Percentiles rank a stretch among this genome's conserved stretches.
phyloP scores from a whole-genome alignment of 1,140 invertebrate genomes.

The Globodera rostochiensis region DNA sequence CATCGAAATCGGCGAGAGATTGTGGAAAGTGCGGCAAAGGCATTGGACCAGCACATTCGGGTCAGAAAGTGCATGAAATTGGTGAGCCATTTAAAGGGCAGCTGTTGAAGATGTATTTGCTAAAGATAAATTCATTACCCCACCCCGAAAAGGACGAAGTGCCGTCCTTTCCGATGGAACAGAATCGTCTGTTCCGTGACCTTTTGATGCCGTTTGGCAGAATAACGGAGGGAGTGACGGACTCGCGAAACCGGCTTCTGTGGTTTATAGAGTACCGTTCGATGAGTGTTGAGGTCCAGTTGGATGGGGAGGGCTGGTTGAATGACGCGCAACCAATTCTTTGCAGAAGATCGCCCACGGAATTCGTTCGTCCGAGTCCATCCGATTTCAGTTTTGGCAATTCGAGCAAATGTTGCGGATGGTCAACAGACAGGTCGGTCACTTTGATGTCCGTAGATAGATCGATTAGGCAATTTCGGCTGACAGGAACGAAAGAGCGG shows the following conservation, averaged over 20 bases:
- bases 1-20: slow-evolving; percentile 55
- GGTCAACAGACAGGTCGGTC: slow-evolving; percentile 59
- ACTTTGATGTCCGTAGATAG: background rate
- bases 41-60: slow-evolving; percentile 59
- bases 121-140: no score
- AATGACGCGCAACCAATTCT: background rate
- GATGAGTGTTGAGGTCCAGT: slow-evolving; percentile 60
- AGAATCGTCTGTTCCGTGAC: slow-evolving; percentile 62
- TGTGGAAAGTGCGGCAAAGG: slow-evolving; percentile 56
- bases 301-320: background rate
- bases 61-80: slow-evolving; percentile 59
- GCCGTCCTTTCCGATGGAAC: slow-evolving; percentile 57
- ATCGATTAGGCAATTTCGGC: background rate
- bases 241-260: slow-evolving; percentile 58
- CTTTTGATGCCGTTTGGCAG: slow-evolving; percentile 57
- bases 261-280: slow-evolving; percentile 65
- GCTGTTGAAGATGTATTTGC: slow-evolving; percentile 21
- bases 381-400: slow-evolving; percentile 62
- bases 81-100: slow-evolving; percentile 30
- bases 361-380: slow-evolving; percentile 57
- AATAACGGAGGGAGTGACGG: slow-evolving; percentile 48
- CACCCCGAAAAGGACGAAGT: slow-evolving; percentile 47
- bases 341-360: slow-evolving; percentile 59
- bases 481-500: slow-evolving; percentile 57
- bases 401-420: slow-evolving; percentile 65